Percentiles rank a stretch among this genome's conserved stretches.
Evolutionary conservation across 2,797 vertebrate genomes (phyloP).

Genomic region (Nasua narica): DNA sequence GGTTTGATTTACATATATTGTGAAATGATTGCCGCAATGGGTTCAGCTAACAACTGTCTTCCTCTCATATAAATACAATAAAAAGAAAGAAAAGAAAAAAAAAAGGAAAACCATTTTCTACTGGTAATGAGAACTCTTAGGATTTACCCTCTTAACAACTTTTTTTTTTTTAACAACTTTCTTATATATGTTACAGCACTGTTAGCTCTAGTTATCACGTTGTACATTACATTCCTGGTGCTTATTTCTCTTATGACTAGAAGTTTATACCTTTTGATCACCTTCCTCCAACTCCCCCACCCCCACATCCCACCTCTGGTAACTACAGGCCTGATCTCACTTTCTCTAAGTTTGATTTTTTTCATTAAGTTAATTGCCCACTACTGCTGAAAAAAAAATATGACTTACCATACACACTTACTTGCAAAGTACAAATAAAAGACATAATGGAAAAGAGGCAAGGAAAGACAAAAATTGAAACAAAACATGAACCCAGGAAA

Average conservation of each 20-base stretch:
- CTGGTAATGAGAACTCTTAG: not conserved
- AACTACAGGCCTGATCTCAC: not conserved
- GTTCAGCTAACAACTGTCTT: not conserved
- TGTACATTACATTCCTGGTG: not conserved
- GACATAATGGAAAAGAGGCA: not conserved
- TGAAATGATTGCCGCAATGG: not conserved
- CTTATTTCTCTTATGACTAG: not conserved
- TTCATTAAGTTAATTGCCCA: constrained; percentile 18
- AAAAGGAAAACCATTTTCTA: not conserved
- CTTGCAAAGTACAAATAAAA: constrained; percentile 11
- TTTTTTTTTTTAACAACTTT: not conserved
- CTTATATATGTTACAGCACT: not conserved
- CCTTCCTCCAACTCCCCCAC: not conserved
- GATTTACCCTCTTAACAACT: not conserved
- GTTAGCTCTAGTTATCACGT: not conserved
- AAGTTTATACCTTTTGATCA: not conserved
- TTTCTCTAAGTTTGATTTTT: not conserved
- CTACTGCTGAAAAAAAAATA: not conserved
- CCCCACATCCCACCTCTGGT: not conserved
- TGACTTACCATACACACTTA: not conserved
- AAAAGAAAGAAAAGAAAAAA: not conserved
- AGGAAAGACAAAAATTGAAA: constrained; percentile 3
- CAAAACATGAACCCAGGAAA: constrained; percentile 44
- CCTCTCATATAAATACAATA: not conserved
- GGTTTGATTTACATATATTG: not conserved